These are phyloP conservation scores for Rhimphoctona megacephalus DNA, from an alignment of 2,888 invertebrate genomes.

Conservation along the genomic window DNA sequence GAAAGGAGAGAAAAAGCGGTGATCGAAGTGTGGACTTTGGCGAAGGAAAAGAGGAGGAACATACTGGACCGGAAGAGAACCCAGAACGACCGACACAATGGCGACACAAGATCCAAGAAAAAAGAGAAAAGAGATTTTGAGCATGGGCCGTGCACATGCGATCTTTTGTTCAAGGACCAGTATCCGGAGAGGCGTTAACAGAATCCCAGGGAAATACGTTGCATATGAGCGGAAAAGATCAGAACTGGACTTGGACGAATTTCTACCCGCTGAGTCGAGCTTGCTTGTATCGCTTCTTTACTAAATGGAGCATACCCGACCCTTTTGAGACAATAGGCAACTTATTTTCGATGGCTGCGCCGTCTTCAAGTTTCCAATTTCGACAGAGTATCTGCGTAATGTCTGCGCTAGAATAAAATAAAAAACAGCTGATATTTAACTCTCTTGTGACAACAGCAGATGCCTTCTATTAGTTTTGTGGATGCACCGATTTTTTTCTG, in stretches of 20 bases:
- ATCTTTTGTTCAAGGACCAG: constrained; percentile 69
- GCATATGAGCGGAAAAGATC: constrained; percentile 49
- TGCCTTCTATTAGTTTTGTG: constrained; percentile 7
- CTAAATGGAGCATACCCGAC: constrained; percentile 43
- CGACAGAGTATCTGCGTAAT: constrained; percentile 36
- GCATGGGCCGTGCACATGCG: constrained; percentile 16
- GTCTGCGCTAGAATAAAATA: constrained; percentile 12
- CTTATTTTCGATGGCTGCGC: constrained; percentile 18
- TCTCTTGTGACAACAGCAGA: neutral
- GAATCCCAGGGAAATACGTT: constrained; percentile 66
- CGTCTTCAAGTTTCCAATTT: constrained; percentile 21
- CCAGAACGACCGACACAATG: constrained; percentile 68
- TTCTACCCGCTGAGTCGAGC: constrained; percentile 22
- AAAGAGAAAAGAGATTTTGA: constrained; percentile 38
- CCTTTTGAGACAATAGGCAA: constrained; percentile 8
- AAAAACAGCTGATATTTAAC: constrained; percentile 5
- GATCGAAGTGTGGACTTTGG: neutral
- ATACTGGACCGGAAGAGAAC: constrained; percentile 77
- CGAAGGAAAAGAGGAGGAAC: constrained; percentile 8
- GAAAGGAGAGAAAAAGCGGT: constrained; percentile 42
- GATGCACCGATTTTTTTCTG: neutral
- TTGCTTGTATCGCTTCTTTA: constrained; percentile 16
- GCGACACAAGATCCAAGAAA: constrained; percentile 42
- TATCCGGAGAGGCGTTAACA: constrained; percentile 78
- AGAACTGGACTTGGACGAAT: constrained; percentile 48